Base-by-base conservation (phyloP, 1,140 invertebrate genomes). In the Piezodorus guildinii region DNA sequence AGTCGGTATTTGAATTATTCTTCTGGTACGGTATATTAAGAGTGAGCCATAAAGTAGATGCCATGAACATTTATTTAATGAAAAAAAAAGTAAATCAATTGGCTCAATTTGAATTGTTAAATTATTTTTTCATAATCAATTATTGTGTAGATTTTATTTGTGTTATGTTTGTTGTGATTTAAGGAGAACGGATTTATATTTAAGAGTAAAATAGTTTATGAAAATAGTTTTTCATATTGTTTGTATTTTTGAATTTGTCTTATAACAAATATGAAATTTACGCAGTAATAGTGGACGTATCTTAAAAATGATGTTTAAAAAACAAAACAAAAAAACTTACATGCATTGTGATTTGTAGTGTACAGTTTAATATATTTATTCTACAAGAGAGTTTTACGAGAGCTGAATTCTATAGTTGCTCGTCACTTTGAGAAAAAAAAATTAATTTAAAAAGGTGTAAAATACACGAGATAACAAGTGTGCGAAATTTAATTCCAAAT, bases 51-150 rank as follows among this genome's bases (percentile, higher is more conserved):
- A 61, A 44, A 45, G 17, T 44, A 61, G 44, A 61, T 61, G 39
- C 39, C 60, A 43, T 61, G 39, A 61, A 61, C 39, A 61, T 43
- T 61, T 61, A 45, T 45, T 45, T 45, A 60, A 21, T 52, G 49
- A 52, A 52, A 52, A 12, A 21, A 52, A 21, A 52, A 61, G 44
- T 44, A 46, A 61, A 39, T 60, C 19, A 61, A 45, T 45, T 61
- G 60, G 39, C 60, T 61, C 39, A 61, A 61, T 61, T 61, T 61
- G 44, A 61, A 61, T 61, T 45, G 60, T 61, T 61, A 43, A 61
- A 43, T 56, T 56, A 56, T 56, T 56, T 39, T 56, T 56, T 56
- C 52, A 23, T 56, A 56, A 56, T 56, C 52, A 56, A 56, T 56
- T 56, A 56, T 56, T 56, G 46, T 56, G 19, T 56, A 56, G 52